These are phyloP conservation scores for Drosophila mojavensis DNA, from an alignment of 1,140 invertebrate genomes.

Conservation along the genomic window DNA sequence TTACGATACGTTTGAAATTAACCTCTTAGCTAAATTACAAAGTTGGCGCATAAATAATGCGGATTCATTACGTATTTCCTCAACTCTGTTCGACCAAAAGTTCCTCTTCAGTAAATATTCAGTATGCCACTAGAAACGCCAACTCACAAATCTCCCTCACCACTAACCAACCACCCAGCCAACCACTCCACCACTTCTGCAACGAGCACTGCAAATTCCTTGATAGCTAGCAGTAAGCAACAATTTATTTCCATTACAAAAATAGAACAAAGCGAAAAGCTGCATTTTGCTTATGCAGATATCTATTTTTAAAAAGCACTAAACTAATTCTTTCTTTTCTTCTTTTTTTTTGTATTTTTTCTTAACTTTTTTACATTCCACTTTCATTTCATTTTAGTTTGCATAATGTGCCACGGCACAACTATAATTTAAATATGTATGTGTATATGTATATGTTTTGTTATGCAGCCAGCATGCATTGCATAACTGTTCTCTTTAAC, in stretches of 20 bases:
- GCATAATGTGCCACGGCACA: conserved; percentile 10
- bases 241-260: conserved; percentile 31
- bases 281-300: conserved; percentile 55
- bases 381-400: conserved; percentile 8
- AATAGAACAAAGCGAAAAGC: conserved; percentile 30
- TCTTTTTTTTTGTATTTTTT: background rate
- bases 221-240: conserved; percentile 26
- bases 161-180: conserved; percentile 4
- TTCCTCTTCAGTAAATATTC: conserved; percentile 8
- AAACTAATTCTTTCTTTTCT: conserved; percentile 12
- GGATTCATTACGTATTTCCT: conserved; percentile 35
- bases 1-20: background rate
- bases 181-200: conserved; percentile 5
- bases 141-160: conserved; percentile 11
- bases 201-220: conserved; percentile 37
- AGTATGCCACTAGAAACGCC: conserved; percentile 25
- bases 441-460: background rate
- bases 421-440: conserved; percentile 5
- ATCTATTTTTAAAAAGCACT: conserved; percentile 51
- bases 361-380: conserved; percentile 10
- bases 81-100: conserved; percentile 19
- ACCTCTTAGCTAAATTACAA: conserved; percentile 6
- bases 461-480: conserved; percentile 24
- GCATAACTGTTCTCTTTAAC: conserved; percentile 8
- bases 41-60: conserved; percentile 3